Evolutionary conservation across 2,888 invertebrate genomes (phyloP), one percentile per base, ranked within the genome.

Genomic region (Thereva nobilitata): DNA sequence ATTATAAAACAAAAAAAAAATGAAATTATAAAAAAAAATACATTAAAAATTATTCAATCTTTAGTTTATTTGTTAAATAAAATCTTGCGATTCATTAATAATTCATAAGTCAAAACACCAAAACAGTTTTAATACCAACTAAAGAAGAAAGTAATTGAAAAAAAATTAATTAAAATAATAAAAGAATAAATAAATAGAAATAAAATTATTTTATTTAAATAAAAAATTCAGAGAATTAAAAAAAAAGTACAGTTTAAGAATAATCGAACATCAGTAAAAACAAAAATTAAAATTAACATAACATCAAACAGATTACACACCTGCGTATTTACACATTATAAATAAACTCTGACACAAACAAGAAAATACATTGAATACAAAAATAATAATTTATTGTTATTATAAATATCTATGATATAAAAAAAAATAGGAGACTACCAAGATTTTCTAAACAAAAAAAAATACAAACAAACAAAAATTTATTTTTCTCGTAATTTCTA

Each of bases 21-120:
- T n/a, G 42, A 47, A 10, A 6, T 10, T 12, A 12, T 10, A 47
- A 47, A 47, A 47, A 12, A 47, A 47, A 47, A 47, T 10, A n/a
- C 6, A 5, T 10, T 9, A 12, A 47, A 47, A 47, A 10, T 47
- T 4, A n/a, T 47, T 4, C n/a, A 47, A 6, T 47, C 12, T 6
- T 47, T n/a, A 47, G 47, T 47, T 47, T 47, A 47, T 47, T 47
- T 47, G 12, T 47, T n/a, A 47, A n/a, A 5, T n/a, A 47, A n/a
- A 10, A 47, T 47, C 5, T n/a, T 8, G n/a, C 7, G 7, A 9
- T n/a, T 47, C 12, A 47, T 47, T 9, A 47, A 47, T 8, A 47
- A 10, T 47, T n/a, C 47, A 42, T 42, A 9, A 42, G n/a, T 9
- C 8, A 47, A 47, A 47, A 47, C 47, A n/a, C n/a, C n/a, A 47